Percentiles rank a stretch among this genome's conserved stretches.
Conservation (phyloP, 2,113 vertebrate species). For the Indri indri region DNA sequence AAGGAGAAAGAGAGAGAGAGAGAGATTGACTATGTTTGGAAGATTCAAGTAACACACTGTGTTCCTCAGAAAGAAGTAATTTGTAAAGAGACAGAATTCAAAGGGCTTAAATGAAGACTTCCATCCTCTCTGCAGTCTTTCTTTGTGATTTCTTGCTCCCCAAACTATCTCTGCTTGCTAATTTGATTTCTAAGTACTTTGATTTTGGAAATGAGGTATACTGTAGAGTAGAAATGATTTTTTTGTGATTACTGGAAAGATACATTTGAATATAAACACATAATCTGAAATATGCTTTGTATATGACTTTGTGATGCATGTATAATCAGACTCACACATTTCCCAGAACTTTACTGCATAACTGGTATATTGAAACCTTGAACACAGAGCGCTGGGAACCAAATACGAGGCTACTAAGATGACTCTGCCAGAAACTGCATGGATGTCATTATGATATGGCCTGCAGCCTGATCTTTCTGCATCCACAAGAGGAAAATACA, state of each 20-base stretch:
- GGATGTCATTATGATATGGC: background rate
- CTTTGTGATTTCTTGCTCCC: background rate
- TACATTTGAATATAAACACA: background rate
- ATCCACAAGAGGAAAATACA: background rate
- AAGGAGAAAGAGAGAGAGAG: background rate
- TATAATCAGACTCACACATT: background rate
- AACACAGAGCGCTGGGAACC: background rate
- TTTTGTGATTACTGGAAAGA: background rate
- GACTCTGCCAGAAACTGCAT: background rate
- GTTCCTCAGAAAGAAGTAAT: background rate
- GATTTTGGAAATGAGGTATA: background rate
- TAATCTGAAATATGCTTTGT: background rate
- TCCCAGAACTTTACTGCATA: background rate
- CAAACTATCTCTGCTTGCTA: background rate
- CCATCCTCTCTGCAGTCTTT: background rate
- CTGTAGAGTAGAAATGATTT: background rate
- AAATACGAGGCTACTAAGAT: background rate
- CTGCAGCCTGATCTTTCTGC: background rate
- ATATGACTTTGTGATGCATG: background rate
- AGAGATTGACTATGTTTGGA: background rate
- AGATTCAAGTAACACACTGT: background rate
- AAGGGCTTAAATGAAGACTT: background rate
- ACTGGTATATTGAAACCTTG: background rate
- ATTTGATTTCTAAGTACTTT: background rate
- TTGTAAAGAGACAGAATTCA: background rate